Evolutionary conservation across 2,888 invertebrate species (phyloP).

Genomic region (Gnatocerus cornutus): DNA sequence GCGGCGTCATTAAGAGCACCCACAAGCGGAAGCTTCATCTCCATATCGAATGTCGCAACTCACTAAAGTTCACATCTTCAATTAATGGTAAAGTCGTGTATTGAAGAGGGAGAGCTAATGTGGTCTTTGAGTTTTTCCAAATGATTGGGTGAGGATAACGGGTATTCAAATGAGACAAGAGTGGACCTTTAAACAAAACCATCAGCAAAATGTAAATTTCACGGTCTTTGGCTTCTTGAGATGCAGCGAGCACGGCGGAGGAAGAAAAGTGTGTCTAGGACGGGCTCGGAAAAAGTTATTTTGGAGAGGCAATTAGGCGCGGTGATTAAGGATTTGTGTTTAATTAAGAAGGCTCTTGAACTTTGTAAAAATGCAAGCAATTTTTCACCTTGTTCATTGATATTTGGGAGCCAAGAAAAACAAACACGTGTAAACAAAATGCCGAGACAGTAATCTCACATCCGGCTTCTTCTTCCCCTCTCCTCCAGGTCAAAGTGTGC

Average conservation of each 20-base stretch:
- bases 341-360: not conserved
- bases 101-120: not conserved
- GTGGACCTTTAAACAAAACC: not conserved
- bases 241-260: not conserved
- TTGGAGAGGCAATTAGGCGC: slow-evolving; percentile 17
- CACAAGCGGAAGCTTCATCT: slow-evolving; percentile 12
- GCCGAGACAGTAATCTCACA: slow-evolving; percentile 11
- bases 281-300: slow-evolving; percentile 1
- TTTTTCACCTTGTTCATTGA: no score
- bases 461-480: slow-evolving; percentile 11
- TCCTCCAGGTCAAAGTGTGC: no score
- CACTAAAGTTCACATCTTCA: not conserved
- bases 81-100: slow-evolving; percentile 11
- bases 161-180: slow-evolving; percentile 1
- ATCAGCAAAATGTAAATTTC: slow-evolving; percentile 18
- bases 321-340: slow-evolving; percentile 15
- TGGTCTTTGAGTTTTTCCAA: not conserved
- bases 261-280: slow-evolving; percentile 27
- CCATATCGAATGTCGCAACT: slow-evolving; percentile 11
- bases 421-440: slow-evolving; percentile 35
- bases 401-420: slow-evolving; percentile 13
- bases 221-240: slow-evolving; percentile 17
- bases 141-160: slow-evolving; percentile 1
- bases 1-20: slow-evolving; percentile 1
- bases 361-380: no score